phyloP scores from a whole-genome alignment of 2,797 vertebrate genomes.

The Tadarida brasiliensis region DNA sequence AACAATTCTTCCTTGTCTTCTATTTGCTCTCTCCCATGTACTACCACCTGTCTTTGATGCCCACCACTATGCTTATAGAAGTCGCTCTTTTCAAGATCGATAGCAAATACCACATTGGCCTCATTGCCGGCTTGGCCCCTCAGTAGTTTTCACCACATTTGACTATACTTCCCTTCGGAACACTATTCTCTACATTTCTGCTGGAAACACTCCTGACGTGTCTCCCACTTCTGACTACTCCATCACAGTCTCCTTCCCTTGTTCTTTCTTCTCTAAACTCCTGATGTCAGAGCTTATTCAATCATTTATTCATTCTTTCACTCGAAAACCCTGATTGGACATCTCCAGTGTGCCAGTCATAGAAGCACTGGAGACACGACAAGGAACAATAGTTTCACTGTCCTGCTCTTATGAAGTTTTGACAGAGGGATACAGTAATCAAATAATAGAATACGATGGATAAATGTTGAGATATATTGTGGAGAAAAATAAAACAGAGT shows the following conservation, averaged over 20 bases:
- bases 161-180: not conserved
- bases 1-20: not conserved
- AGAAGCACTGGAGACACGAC: not conserved
- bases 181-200: not conserved
- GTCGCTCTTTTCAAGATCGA: not conserved
- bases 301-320: not conserved
- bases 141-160: not conserved
- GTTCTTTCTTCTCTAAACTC: not conserved
- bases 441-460: not conserved
- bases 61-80: not conserved
- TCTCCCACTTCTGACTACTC: not conserved
- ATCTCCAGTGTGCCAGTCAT: not conserved
- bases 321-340: not conserved
- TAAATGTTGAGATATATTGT: not conserved
- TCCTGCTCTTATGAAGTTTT: not conserved
- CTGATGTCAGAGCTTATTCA: not conserved
- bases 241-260: not conserved
- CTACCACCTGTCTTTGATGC: fast-evolving
- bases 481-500: not conserved
- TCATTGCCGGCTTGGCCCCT: not conserved
- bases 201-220: not conserved
- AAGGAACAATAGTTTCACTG: not conserved
- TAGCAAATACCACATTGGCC: not conserved
- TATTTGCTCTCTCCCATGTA: not conserved
- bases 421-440: not conserved